These are phyloP conservation scores for Mamestra brassicae DNA, from an alignment of 2,888 invertebrate species.

Conservation along the genomic window DNA sequence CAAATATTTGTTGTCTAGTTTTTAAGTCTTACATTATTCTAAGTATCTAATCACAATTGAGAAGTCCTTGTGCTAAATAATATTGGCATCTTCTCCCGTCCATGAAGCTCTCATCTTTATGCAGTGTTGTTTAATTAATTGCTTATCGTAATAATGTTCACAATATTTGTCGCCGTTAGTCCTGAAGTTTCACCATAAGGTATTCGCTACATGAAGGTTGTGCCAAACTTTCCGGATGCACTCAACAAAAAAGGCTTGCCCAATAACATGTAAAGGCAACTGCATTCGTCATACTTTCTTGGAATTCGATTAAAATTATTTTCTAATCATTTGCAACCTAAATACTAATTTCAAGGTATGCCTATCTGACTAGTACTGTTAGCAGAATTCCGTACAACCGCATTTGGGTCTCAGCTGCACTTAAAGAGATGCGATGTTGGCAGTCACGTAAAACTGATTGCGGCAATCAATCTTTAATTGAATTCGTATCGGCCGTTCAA, in stretches of 20 bases:
- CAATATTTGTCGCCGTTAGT: background rate
- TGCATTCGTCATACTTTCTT: slow-evolving; percentile 36
- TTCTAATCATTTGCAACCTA: slow-evolving; percentile 19
- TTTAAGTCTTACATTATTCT: background rate
- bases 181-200: background rate
- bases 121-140: background rate
- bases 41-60: background rate
- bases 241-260: background rate
- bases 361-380: background rate
- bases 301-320: slow-evolving; percentile 15
- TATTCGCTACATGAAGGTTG: slow-evolving; percentile 23
- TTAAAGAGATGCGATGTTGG: slow-evolving; percentile 58
- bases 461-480: slow-evolving; percentile 85
- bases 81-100: background rate
- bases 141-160: background rate
- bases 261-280: slow-evolving; percentile 13
- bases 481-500: slow-evolving; percentile 80
- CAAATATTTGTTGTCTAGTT: background rate
- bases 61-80: background rate
- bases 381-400: background rate
- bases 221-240: slow-evolving; percentile 28
- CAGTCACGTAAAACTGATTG: slow-evolving; percentile 72
- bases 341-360: slow-evolving; percentile 6
- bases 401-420: slow-evolving; percentile 65
- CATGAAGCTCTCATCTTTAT: background rate